phyloP scores from a whole-genome alignment of 2,888 invertebrate species.

The Habrosyne pyritoides region DNA sequence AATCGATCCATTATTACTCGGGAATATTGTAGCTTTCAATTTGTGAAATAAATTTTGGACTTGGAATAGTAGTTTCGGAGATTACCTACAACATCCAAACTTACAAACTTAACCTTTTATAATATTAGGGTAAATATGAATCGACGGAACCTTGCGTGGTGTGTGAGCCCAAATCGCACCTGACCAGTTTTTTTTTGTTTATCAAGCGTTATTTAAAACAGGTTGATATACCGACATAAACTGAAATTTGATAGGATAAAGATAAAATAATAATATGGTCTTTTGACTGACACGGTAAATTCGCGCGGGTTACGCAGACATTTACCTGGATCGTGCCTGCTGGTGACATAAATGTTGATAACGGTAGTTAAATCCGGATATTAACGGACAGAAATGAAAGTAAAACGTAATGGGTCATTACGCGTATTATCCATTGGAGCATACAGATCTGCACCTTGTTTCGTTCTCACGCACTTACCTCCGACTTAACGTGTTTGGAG shows the following conservation, averaged over 20 bases:
- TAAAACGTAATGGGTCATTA: constrained; percentile 67
- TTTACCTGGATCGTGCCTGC: constrained; percentile 53
- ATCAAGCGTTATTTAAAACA: background rate
- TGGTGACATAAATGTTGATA: constrained; percentile 64
- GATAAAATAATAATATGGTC: constrained; percentile 54
- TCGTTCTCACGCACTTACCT: constrained; percentile 67
- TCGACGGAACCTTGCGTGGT: too few relatives aligned
- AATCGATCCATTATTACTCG: too few relatives aligned
- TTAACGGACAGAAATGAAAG: constrained; percentile 56
- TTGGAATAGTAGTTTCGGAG: too few relatives aligned
- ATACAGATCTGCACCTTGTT: constrained; percentile 59
- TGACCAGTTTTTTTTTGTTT: background rate
- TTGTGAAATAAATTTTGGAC: too few relatives aligned
- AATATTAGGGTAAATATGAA: too few relatives aligned
- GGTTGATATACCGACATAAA: constrained; percentile 16
- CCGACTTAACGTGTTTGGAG: constrained; percentile 51
- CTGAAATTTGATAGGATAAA: constrained; percentile 40
- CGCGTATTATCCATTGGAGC: constrained; percentile 51
- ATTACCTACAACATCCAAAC: too few relatives aligned
- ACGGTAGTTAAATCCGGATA: constrained; percentile 57
- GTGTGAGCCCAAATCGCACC: too few relatives aligned
- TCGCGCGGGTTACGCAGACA: constrained; percentile 42
- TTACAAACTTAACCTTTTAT: too few relatives aligned
- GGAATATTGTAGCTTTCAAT: too few relatives aligned
- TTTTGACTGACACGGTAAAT: constrained; percentile 54